Conservation (phyloP, 1,140 invertebrate genomes). For the Drosophila virilis region DNA sequence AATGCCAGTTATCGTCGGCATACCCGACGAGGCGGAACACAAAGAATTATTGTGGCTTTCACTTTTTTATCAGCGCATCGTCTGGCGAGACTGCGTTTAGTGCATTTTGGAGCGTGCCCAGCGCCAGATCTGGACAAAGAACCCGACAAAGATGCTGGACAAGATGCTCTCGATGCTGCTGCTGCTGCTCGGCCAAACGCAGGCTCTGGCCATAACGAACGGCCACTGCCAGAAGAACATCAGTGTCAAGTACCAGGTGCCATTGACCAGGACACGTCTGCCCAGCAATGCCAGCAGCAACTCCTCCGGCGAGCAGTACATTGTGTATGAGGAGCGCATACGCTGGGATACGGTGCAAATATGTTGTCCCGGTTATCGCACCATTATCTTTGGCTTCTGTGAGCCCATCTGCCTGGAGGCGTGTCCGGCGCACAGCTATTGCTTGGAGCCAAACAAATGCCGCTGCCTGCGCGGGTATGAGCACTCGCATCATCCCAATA, state of each 20-base stretch:
- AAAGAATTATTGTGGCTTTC: conserved; percentile 49
- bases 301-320: conserved; percentile 30
- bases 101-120: conserved; percentile 39
- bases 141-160: neutral
- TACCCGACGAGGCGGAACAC: conserved; percentile 23
- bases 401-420: conserved; percentile 64
- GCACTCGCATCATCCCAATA: conserved; percentile 71
- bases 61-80: conserved; percentile 47
- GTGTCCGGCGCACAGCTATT: conserved; percentile 85
- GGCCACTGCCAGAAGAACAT: conserved; percentile 76
- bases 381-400: conserved; percentile 74
- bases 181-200: conserved; percentile 14
- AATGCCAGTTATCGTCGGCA: conserved; percentile 46
- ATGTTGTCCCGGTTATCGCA: conserved; percentile 75
- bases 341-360: conserved; percentile 70
- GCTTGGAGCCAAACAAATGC: conserved; percentile 87
- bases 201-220: conserved; percentile 61
- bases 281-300: conserved; percentile 11
- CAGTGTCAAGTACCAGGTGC: conserved; percentile 76
- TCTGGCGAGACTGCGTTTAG: conserved; percentile 38
- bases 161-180: conserved; percentile 49
- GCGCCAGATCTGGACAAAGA: neutral
- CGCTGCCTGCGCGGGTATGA: conserved; percentile 86
- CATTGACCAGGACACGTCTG: conserved; percentile 48
- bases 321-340: conserved; percentile 69